These are phyloP conservation scores for Hypotaenidia philippensis DNA, from an alignment of 2,797 vertebrate genomes.

Conservation along the genomic window DNA sequence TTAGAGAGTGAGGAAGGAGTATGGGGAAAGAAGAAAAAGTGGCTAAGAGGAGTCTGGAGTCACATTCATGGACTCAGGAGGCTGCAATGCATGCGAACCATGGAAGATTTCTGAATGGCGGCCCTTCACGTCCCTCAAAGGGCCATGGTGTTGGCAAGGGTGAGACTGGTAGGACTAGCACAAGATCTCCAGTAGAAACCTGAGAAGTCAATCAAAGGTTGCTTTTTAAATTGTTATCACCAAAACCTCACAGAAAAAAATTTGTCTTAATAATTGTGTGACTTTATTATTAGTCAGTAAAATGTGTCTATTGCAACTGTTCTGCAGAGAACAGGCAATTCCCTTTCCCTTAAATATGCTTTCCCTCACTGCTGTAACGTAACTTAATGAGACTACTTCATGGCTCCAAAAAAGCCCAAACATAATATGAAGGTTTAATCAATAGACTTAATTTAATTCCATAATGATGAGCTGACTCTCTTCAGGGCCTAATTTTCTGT, in stretches of 20 bases:
- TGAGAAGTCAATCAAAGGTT: background rate
- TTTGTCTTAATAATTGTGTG: background rate
- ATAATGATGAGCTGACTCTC: background rate
- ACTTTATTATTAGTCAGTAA: background rate
- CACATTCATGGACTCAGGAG: fast-evolving
- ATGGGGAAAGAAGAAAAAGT: background rate
- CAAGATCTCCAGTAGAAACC: background rate
- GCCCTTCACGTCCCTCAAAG: background rate
- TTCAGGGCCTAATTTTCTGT: slow-evolving; percentile 17
- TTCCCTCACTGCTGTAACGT: background rate
- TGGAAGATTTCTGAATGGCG: background rate
- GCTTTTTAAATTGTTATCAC: background rate
- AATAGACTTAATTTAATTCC: slow-evolving; percentile 47
- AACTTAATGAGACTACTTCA: background rate
- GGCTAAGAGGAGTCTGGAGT: background rate
- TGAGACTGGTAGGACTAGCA: background rate
- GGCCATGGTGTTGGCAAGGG: background rate
- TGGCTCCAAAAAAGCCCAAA: background rate
- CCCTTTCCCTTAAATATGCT: background rate
- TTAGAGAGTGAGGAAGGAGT: background rate
- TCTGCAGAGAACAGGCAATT: background rate
- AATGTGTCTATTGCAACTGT: background rate
- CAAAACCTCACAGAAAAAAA: background rate
- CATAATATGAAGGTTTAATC: slow-evolving; percentile 20
- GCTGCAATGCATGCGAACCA: fast-evolving